phyloP scores from a whole-genome alignment of 2,888 invertebrate genomes.

The Cremastinae sp. region DNA sequence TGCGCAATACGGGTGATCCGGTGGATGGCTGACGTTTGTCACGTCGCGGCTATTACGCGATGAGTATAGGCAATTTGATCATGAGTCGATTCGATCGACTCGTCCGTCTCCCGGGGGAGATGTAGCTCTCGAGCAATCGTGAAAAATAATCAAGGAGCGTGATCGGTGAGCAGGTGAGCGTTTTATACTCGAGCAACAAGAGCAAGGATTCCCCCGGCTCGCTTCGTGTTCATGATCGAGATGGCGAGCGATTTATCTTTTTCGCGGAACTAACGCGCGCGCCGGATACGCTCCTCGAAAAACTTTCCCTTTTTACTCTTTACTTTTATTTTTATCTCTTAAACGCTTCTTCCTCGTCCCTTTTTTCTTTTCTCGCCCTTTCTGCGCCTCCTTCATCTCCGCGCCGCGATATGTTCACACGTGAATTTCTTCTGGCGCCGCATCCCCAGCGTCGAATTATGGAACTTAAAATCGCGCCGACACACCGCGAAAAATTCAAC shows the following conservation, averaged over 20 bases:
- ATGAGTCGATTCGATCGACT: conserved; percentile 68
- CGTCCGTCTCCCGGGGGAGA: conserved; percentile 51
- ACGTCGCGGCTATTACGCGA: conserved; percentile 78
- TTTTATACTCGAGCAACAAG: conserved; percentile 33
- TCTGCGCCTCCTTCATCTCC: conserved; percentile 30
- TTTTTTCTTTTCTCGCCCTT: not conserved
- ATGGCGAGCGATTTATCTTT: conserved; percentile 55
- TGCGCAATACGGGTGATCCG: conserved; percentile 49
- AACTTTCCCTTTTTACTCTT: conserved; percentile 7
- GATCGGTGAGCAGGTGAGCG: conserved; percentile 70
- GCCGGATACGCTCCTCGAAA: conserved; percentile 39
- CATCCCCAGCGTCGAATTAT: conserved; percentile 55
- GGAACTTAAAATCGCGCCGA: conserved; percentile 43
- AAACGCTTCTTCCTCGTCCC: conserved; percentile 11
- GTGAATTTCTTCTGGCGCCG: conserved; percentile 53
- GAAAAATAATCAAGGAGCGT: conserved; percentile 77
- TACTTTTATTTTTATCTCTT: conserved; percentile 6
- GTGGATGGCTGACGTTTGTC: conserved; percentile 59
- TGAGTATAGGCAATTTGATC: conserved; percentile 77
- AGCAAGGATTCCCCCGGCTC: conserved; percentile 49
- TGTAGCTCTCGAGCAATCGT: conserved; percentile 71
- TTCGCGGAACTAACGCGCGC: conserved; percentile 60
- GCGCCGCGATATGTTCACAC: conserved; percentile 41
- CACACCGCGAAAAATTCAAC: conserved; percentile 39
- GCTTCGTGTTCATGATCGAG: conserved; percentile 29